Percentiles rank a stretch among this genome's conserved stretches.
Evolutionary conservation across 2,797 vertebrate genomes (phyloP).

Genomic region (Sylvilagus floridanus): DNA sequence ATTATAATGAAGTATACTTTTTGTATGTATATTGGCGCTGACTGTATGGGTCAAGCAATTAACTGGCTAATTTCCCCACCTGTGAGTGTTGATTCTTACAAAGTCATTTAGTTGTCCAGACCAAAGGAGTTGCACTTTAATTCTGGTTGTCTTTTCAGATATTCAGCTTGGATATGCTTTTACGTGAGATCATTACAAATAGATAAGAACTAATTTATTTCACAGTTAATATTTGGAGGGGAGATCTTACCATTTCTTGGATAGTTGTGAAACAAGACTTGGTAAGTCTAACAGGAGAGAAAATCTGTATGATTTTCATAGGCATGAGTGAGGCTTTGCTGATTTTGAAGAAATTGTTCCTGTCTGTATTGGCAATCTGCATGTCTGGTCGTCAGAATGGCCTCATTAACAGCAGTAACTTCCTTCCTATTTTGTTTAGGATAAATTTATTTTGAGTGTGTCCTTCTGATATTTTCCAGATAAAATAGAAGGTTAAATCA

Average conservation of each 20-base stretch:
- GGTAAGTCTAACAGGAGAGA: neutral
- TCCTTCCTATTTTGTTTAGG: conserved; percentile 40
- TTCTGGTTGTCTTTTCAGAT: neutral
- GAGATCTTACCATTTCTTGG: neutral
- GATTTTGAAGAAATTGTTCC: neutral
- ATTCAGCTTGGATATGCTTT: neutral
- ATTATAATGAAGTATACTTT: neutral
- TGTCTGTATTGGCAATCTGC: neutral
- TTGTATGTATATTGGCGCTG: neutral
- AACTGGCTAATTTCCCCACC: conserved; percentile 4
- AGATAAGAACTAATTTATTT: conserved; percentile 5
- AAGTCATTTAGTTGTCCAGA: conserved; percentile 19
- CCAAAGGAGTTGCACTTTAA: neutral
- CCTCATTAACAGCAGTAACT: neutral
- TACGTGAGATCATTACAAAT: conserved; percentile 4
- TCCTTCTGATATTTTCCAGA: conserved; percentile 52
- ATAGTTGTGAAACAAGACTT: conserved; percentile 27
- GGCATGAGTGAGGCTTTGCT: neutral
- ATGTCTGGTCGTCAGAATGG: neutral
- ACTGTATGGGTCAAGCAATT: neutral
- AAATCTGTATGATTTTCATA: neutral
- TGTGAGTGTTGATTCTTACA: neutral
- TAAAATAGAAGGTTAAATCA: conserved; percentile 58
- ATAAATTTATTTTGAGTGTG: conserved; percentile 37
- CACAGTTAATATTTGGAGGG: neutral